Base-by-base conservation (phyloP, 2,888 invertebrate genomes). In the Drosophila helvetica region DNA sequence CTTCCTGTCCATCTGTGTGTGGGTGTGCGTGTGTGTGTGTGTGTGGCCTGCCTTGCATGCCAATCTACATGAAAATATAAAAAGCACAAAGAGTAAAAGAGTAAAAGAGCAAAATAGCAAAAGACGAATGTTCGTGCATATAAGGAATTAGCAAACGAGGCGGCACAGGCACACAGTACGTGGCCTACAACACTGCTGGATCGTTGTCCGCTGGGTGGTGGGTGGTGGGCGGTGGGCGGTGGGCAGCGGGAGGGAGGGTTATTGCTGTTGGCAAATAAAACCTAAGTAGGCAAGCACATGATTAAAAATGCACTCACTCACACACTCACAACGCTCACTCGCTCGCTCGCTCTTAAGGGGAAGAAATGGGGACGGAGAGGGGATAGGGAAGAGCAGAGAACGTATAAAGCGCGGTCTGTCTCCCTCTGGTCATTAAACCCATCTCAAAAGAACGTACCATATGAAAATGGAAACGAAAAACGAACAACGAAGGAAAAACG, bases 231-330 rank as follows among this genome's bases (percentile, higher is more conserved):
- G 8, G 27, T 1, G 27, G 25, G 25, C 7, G 22, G 22, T 33
- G 33, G 33, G 10, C 33, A 33, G 33, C 33, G 15, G 3, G 3
- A 6, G 38, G 15, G 27, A 27, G 54, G 52, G 57, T 46, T 71
- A 57, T 57, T 53, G 56, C 57, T 43, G 58, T 60, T 73, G 73
- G 74, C 74, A 60, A 74, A 66, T 73, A 73, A 64, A 54, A 60
- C 54, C 60, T 74, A 83, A 86, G 84, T 83, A 86, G 82, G 86
- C 80, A 82, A 83, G 86, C 68, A 80, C 75, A 84, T 86, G 87
- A 83, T 83, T 83, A 83, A 83, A 83, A 83, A 84, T 84, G 73
- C 87, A 84, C 78, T 75, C 54, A 70, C 52, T 67, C 50, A 62
- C n/a, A 50, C 46, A 46, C 25, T 17, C 15, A 38, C 8, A 9